Base-by-base conservation (phyloP, 2,113 vertebrate species). In the Poeciliopsis prolifica region DNA sequence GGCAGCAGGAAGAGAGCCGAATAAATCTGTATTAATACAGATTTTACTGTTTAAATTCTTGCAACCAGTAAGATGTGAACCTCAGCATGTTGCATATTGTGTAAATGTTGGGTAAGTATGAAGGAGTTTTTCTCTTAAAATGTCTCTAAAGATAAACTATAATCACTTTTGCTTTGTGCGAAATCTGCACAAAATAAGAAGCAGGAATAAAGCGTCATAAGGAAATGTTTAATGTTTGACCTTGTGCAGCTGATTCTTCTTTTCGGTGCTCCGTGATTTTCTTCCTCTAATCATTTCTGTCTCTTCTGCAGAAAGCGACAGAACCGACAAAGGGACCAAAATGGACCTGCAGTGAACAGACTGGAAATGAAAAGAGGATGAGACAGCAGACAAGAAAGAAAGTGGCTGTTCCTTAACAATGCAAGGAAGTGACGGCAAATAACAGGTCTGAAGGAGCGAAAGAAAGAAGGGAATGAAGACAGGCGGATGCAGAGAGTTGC, bases 251-350 rank as follows among this genome's bases (percentile, higher is more conserved):
- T 75, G 60, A 12, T 66, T 73, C 44, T 29, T 44, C 33, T 40
- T 71, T 83, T 70, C 74, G 4, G 68, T 31, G 15, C 15, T 68
- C 61, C 54, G 42, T 62, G 22, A 3, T 61, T 77, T 70, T 67
- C 60, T 80, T 76, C 82, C 71, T 68, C 73, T 30, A 61, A 73
- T 29, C 5, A 65, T 81, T 81, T 75, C 54, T 83, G 82, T 79
- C 68, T 72, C 78, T 69, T 64, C 61, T 40, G 75, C 48, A 78
- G 60, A 69, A 72, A 86, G 74, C 15, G 31, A 61, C 44, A 5
- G 5, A 77, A 29, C 73, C 37, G n/a, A 63, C 54, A 71, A 51
- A 61, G 51, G n/a, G n/a, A 15, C 30, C 33, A 70, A 78, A 79
- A 78, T 67, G 63, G 63, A 70, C 29, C 40, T 42, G 64, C 9